Conservation (phyloP, 1,140 invertebrate genomes). For the Harlomillsia oculata region DNA sequence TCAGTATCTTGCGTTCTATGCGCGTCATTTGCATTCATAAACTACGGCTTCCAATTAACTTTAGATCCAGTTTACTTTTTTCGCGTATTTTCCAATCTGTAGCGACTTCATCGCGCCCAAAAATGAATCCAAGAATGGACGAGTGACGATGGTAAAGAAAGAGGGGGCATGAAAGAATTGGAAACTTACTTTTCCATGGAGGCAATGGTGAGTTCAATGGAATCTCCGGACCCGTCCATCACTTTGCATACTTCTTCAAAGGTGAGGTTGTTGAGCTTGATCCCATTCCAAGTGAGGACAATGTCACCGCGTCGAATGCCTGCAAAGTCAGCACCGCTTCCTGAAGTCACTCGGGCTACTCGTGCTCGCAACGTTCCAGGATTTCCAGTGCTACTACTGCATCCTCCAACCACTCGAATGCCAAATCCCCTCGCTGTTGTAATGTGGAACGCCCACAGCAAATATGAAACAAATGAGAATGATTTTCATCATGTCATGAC, state of each 20-base stretch:
- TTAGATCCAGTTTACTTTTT: no score
- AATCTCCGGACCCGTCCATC: slow-evolving; percentile 69
- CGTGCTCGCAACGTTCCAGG: slow-evolving; percentile 60
- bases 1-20: no score
- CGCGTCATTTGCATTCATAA: no score
- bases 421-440: slow-evolving; percentile 74
- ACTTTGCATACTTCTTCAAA: slow-evolving; percentile 80
- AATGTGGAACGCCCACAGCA: no score
- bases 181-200: slow-evolving; percentile 29
- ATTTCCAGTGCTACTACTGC: slow-evolving; percentile 39
- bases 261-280: slow-evolving; percentile 72
- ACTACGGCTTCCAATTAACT: no score
- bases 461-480: no score
- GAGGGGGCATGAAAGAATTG: neutral
- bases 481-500: no score
- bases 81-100: no score
- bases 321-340: slow-evolving; percentile 77
- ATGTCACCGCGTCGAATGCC: slow-evolving; percentile 74
- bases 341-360: slow-evolving; percentile 81
- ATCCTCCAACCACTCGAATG: slow-evolving; percentile 84
- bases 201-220: slow-evolving; percentile 54
- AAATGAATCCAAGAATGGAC: no score
- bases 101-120: no score
- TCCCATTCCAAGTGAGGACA: slow-evolving; percentile 70
- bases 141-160: neutral